phyloP scores from a whole-genome alignment of 64 coral and sea anemone genomes.

The Dendrophyllia cribrosa region DNA sequence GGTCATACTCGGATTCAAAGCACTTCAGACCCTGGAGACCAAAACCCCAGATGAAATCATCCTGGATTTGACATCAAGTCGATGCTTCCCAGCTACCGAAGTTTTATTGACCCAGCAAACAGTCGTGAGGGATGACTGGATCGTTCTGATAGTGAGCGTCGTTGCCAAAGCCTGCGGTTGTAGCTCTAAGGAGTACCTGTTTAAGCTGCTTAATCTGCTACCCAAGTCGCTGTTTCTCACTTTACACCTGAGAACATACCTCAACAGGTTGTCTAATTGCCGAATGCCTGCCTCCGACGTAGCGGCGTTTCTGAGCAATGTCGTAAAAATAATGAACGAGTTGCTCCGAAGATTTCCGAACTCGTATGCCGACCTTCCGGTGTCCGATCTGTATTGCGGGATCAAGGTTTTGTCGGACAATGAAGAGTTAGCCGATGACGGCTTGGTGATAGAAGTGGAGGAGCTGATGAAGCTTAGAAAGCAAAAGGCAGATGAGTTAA shows the following conservation, averaged over 20 bases:
- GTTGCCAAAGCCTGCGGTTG: slow-evolving; percentile 25
- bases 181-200: background rate
- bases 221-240: slow-evolving; percentile 35
- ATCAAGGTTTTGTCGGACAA: background rate
- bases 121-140: background rate
- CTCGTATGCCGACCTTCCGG: slow-evolving; percentile 34
- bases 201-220: slow-evolving; percentile 34
- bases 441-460: background rate
- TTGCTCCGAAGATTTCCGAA: slow-evolving; percentile 51
- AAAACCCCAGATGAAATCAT: slow-evolving; percentile 11
- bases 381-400: slow-evolving; percentile 9
- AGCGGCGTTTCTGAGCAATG: background rate
- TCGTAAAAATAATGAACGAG: slow-evolving; percentile 34
- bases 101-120: background rate
- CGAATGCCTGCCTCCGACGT: background rate
- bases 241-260: slow-evolving; percentile 8
- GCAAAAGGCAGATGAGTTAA: slow-evolving; percentile 55
- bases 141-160: slow-evolving; percentile 32
- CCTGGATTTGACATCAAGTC: background rate
- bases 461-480: slow-evolving; percentile 22
- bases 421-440: background rate
- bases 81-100: slow-evolving; percentile 15
- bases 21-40: background rate
- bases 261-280: slow-evolving; percentile 1
- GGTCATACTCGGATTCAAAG: background rate